These are phyloP conservation scores for Formicarius rufipectus DNA, from an alignment of 2,113 vertebrate genomes.

Conservation along the genomic window DNA sequence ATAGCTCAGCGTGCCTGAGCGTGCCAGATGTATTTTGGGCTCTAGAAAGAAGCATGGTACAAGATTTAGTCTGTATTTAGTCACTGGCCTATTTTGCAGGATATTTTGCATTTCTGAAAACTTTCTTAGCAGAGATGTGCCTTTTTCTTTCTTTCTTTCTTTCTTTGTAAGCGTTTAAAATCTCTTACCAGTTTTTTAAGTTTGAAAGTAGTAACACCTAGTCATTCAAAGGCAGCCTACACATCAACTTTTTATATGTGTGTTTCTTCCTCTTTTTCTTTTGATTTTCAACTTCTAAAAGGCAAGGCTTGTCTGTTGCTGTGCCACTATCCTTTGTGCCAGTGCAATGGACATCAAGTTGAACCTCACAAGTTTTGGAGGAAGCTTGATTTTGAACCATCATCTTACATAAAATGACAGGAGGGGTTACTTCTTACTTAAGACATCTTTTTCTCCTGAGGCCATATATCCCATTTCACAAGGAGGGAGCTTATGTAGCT, in stretches of 20 bases:
- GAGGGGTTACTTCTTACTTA: neutral
- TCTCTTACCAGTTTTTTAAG: neutral
- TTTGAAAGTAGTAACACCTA: neutral
- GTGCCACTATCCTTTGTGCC: neutral
- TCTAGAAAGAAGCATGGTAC: slow-evolving; percentile 11
- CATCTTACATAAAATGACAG: neutral
- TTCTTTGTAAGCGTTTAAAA: neutral
- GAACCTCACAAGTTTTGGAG: neutral
- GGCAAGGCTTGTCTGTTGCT: rapidly evolving
- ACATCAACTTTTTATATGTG: neutral
- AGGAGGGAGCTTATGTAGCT: neutral
- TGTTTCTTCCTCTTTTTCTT: neutral
- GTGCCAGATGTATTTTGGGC: slow-evolving; percentile 57
- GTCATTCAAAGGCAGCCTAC: neutral
- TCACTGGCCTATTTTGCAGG: slow-evolving; percentile 41
- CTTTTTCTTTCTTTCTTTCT: neutral
- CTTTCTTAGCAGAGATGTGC: neutral
- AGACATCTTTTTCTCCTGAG: neutral
- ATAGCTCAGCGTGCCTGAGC: neutral
- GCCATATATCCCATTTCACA: neutral
- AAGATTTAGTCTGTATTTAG: slow-evolving; percentile 59
- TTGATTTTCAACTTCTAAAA: neutral
- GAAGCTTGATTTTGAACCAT: neutral
- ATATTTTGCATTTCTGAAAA: slow-evolving; percentile 54
- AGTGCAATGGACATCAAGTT: neutral